These are phyloP conservation scores for Xiphophorus birchmanni DNA, from an alignment of 2,797 vertebrate species.

Conservation along the genomic window DNA sequence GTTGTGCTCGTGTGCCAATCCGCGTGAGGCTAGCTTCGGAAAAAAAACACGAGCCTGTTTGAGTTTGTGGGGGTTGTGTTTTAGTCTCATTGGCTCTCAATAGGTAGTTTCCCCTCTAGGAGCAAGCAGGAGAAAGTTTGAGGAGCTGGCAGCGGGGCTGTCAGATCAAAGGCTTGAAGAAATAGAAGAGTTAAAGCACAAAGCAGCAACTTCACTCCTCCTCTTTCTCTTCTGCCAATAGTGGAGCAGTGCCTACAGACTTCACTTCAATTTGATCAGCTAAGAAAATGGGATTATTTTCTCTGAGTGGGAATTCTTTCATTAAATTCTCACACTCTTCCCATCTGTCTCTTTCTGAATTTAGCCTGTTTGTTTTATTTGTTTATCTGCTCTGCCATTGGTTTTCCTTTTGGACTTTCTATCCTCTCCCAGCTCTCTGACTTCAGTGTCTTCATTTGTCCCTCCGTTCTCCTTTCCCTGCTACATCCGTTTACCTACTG, in stretches of 20 bases:
- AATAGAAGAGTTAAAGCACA: conserved; percentile 64
- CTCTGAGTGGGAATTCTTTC: conserved; percentile 69
- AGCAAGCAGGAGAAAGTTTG: conserved; percentile 47
- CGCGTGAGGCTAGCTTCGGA: conserved; percentile 17
- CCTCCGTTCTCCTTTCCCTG: conserved; percentile 21
- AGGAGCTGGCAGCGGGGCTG: conserved; percentile 51
- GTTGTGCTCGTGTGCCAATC: conserved; percentile 6
- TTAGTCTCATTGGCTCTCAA: conserved; percentile 33
- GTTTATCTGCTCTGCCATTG: conserved; percentile 20
- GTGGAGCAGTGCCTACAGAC: conserved; percentile 61
- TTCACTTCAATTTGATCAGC: conserved; percentile 76
- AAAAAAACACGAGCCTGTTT: conserved; percentile 6
- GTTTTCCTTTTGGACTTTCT: conserved; percentile 29
- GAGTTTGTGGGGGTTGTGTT: conserved; percentile 26
- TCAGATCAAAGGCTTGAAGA: conserved; percentile 67
- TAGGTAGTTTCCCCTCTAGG: conserved; percentile 49
- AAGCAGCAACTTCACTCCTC: conserved; percentile 56
- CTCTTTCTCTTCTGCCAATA: conserved; percentile 56
- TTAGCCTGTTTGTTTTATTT: conserved; percentile 49
- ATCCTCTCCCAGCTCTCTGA: conserved; percentile 26
- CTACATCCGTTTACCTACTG: conserved; percentile 47
- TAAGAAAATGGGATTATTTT: conserved; percentile 65
- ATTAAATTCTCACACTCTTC: conserved; percentile 61
- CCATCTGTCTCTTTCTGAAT: conserved; percentile 34
- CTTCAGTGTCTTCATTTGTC: conserved; percentile 16